Evolutionary conservation across 2,888 invertebrate species (phyloP), one percentile per base, ranked within the genome.

Genomic region (Mechanitis messenoides): DNA sequence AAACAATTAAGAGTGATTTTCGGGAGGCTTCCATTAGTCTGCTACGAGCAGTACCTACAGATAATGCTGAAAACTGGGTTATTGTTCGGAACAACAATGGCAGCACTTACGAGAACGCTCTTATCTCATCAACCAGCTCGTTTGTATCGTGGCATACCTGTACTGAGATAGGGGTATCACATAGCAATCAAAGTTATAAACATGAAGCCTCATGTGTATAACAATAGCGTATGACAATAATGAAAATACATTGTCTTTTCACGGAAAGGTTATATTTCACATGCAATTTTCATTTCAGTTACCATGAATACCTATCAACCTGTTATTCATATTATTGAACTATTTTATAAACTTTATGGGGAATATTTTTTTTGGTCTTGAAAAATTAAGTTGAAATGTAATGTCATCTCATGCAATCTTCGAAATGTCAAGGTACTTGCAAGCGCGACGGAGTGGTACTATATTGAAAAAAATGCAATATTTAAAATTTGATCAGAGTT

Each of bases 51-150:
- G 74, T 74, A 71, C 69, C 76, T 76, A 74, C 76, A 80, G 83
- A 83, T 86, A 84, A 84, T 81, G 74, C 79, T 70, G 74, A 72
- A 73, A 72, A 73, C 73, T 72, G 79, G 80, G 80, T 79, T 84
- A 84, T 85, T 85, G 84, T 85, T 80, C 78, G 71, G 68, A 67
- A 76, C 75, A 81, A 84, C 85, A 84, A 85, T 81, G 77, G 76
- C 72, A 74, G 75, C 79, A 80, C 82, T 83, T 81, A 83, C 76
- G 76, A 63, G 72, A 72, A 72, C 72, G 75, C 76, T 79, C 81
- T 84, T 85, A 85, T 85, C 85, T 82, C 81, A 75, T 78, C 78
- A 77, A 75, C 78, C 81, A 79, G 79, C 78, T 81, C 83, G 81
- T 83, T 84, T 83, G 81, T 81, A 79, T 71, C 73, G 70, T 50